Percentiles rank a stretch among this genome's conserved stretches.
These are phyloP conservation scores for Holcopasites calliopsidis DNA, from an alignment of 1,140 invertebrate genomes.

Conservation along the genomic window DNA sequence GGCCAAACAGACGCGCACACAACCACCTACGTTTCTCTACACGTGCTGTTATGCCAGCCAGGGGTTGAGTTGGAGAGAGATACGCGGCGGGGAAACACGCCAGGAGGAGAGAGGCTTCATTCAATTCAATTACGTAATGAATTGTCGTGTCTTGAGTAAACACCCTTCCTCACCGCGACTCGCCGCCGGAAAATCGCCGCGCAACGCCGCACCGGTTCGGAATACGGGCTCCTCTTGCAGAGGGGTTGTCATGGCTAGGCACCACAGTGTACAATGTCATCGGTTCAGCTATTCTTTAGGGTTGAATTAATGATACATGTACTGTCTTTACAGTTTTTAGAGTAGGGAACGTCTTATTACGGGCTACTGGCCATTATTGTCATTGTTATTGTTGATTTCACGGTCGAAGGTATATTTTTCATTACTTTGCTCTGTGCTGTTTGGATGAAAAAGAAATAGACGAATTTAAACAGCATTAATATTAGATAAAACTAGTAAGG, in stretches of 20 bases:
- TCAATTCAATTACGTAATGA: constrained; percentile 80
- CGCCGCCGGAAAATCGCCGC: constrained; percentile 56
- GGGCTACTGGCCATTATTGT: no score
- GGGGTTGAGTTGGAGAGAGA: not conserved
- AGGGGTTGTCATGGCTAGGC: constrained; percentile 8
- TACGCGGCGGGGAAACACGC: constrained; percentile 22
- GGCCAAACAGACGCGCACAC: constrained; percentile 29
- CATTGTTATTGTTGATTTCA: no score
- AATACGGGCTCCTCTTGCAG: not conserved
- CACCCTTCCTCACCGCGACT: constrained; percentile 76
- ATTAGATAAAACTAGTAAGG: no score
- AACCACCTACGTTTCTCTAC: constrained; percentile 35
- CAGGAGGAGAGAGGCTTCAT: constrained; percentile 68
- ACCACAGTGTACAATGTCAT: constrained; percentile 7
- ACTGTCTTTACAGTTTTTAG: no score
- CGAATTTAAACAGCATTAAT: no score
- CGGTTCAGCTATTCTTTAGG: no score
- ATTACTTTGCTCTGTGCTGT: no score
- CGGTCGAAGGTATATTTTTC: no score
- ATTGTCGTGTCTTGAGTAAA: constrained; percentile 80
- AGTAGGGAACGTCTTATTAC: no score
- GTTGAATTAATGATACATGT: no score
- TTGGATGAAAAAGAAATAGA: no score
- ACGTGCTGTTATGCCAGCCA: constrained; percentile 7
- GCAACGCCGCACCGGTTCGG: constrained; percentile 39